These are phyloP conservation scores for Nesidiocoris tenuis DNA, from an alignment of 2,888 invertebrate species.

Conservation along the genomic window DNA sequence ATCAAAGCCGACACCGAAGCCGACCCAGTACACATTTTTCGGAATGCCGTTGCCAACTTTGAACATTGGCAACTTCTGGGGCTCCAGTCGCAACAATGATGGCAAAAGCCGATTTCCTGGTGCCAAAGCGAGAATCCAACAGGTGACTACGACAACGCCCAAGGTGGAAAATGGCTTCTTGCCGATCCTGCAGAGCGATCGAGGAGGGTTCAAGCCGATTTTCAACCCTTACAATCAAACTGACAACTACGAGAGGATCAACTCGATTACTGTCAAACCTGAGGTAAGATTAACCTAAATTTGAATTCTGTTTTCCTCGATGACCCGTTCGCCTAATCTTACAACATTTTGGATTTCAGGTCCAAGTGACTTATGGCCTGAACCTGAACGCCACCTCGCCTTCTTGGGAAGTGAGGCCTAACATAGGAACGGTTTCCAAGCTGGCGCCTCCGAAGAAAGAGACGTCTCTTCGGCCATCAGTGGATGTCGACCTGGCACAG, in stretches of 20 bases:
- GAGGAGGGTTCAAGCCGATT: slow-evolving; percentile 73
- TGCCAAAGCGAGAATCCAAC: slow-evolving; percentile 53
- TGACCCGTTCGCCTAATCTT: too few species aligned
- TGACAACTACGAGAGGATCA: slow-evolving; percentile 26
- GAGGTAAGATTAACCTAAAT: slow-evolving; percentile 22
- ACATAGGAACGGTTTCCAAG: slow-evolving; percentile 53
- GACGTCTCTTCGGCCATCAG: slow-evolving; percentile 52
- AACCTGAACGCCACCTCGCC: slow-evolving; percentile 42
- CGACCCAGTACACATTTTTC: slow-evolving; percentile 70
- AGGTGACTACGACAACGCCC: slow-evolving; percentile 59
- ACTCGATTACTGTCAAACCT: slow-evolving; percentile 13
- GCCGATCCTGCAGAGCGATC: slow-evolving; percentile 69
- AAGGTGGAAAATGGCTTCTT: slow-evolving; percentile 73
- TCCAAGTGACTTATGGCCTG: slow-evolving; percentile 16
- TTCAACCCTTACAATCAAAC: slow-evolving; percentile 55
- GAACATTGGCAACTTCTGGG: slow-evolving; percentile 67
- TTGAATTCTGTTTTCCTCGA: too few species aligned
- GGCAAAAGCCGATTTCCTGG: slow-evolving; percentile 45
- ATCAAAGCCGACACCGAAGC: slow-evolving; percentile 49
- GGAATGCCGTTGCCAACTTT: slow-evolving; percentile 77
- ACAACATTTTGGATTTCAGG: not conserved
- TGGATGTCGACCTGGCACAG: slow-evolving; percentile 47
- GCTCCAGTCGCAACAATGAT: slow-evolving; percentile 51
- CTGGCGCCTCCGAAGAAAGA: slow-evolving; percentile 51
- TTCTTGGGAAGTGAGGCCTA: slow-evolving; percentile 52